A percentile compares a stretch with the other conserved stretches of the same genome.
Conservation (phyloP, 1,140 invertebrate species). For the Tachypleus tridentatus region DNA sequence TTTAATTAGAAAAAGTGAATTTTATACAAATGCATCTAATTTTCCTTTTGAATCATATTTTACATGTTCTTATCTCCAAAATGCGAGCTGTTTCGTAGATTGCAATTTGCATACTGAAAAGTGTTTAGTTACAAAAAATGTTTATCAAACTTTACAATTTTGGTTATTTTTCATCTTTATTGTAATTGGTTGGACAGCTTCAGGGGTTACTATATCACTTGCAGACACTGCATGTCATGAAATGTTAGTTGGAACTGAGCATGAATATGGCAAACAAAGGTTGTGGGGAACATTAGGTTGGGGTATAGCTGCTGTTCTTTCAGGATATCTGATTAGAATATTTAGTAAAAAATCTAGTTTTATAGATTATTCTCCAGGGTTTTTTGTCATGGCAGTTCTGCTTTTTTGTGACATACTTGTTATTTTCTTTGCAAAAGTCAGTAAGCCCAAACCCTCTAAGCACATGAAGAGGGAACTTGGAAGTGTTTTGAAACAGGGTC, state of each 20-base stretch:
- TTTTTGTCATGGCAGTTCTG: slow-evolving; percentile 49
- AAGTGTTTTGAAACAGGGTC: slow-evolving; percentile 45
- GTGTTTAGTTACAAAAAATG: background rate
- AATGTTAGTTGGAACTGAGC: slow-evolving; percentile 15
- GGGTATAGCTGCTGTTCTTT: slow-evolving; percentile 20
- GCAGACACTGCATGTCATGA: slow-evolving; percentile 23
- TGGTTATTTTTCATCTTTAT: slow-evolving; percentile 24
- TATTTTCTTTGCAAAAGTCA: slow-evolving; percentile 31
- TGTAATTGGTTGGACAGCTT: slow-evolving; percentile 18
- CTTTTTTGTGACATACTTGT: slow-evolving; percentile 32
- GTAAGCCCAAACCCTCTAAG: slow-evolving; percentile 13
- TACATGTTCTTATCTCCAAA: background rate
- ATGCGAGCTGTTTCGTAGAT: background rate
- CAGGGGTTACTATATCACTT: slow-evolving; percentile 21
- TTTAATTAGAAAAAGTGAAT: too few relatives aligned
- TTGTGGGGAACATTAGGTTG: slow-evolving; percentile 44
- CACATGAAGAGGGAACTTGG: slow-evolving; percentile 39
- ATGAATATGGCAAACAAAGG: slow-evolving; percentile 60
- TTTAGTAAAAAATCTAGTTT: slow-evolving; percentile 38
- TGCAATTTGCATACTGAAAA: background rate
- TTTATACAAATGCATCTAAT: background rate
- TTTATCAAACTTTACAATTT: slow-evolving; percentile 20
- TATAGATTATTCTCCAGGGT: slow-evolving; percentile 52
- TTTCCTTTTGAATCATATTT: background rate
- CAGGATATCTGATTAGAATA: slow-evolving; percentile 13